These are phyloP conservation scores for Folsomia candida DNA, from an alignment of 2,888 invertebrate species.

Conservation along the genomic window DNA sequence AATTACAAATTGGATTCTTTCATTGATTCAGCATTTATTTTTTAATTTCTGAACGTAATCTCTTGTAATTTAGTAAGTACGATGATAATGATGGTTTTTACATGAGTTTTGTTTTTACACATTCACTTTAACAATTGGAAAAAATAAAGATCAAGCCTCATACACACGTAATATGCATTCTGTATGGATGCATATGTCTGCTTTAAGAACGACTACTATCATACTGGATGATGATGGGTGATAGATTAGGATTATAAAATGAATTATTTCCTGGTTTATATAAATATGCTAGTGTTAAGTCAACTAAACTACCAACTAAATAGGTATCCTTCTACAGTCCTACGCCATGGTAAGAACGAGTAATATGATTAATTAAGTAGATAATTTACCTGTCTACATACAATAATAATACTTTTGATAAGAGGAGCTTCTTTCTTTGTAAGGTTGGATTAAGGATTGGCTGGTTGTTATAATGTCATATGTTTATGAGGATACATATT, in stretches of 20 bases:
- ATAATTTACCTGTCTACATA: background rate
- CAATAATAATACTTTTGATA: conserved; percentile 18
- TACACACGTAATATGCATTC: conserved; percentile 10
- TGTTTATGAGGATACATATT: conserved; percentile 20
- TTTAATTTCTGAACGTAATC: background rate
- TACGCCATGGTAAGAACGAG: too few species aligned
- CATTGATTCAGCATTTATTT: background rate
- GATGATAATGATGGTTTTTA: conserved; percentile 12
- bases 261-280: too few species aligned
- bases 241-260: too few species aligned
- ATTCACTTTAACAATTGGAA: conserved; percentile 1
- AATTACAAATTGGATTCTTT: background rate
- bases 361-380: conserved; percentile 3
- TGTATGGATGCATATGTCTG: conserved; percentile 39
- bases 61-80: conserved; percentile 2
- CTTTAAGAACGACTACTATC: conserved; percentile 41
- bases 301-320: too few species aligned
- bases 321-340: too few species aligned
- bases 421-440: background rate
- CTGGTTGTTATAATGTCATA: conserved; percentile 11
- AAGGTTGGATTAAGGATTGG: background rate
- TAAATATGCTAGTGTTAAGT: too few species aligned
- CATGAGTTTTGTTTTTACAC: conserved; percentile 11
- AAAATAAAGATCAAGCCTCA: background rate
- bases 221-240: too few species aligned